These are phyloP conservation scores for Achroia grisella DNA, from an alignment of 1,140 invertebrate genomes.

Conservation along the genomic window DNA sequence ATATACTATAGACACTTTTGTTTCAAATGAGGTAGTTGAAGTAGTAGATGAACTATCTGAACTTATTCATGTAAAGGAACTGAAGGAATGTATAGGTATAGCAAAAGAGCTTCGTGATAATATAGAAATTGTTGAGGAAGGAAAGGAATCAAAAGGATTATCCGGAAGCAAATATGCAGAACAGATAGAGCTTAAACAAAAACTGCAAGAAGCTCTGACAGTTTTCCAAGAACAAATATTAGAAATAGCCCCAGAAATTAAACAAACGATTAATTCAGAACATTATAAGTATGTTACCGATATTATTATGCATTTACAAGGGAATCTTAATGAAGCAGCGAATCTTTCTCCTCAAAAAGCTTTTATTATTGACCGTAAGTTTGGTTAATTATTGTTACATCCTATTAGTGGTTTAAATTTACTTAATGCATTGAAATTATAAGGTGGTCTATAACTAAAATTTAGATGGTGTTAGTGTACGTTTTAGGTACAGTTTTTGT, in stretches of 20 bases:
- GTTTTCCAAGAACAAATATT: slow-evolving; percentile 8
- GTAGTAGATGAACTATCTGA: slow-evolving; percentile 14
- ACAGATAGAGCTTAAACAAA: slow-evolving; percentile 6
- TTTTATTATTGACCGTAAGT: too few species aligned
- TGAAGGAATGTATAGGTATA: slow-evolving; percentile 17
- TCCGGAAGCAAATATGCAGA: neutral
- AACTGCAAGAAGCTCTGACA: slow-evolving; percentile 11
- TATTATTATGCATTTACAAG: slow-evolving; percentile 18
- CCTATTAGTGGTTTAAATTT: too few species aligned
- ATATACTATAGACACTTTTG: slow-evolving; percentile 25
- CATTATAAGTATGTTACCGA: slow-evolving; percentile 1
- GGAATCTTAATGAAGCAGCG: slow-evolving; percentile 11
- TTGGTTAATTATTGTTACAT: too few species aligned
- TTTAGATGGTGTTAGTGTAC: too few species aligned
- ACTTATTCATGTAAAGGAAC: slow-evolving; percentile 4
- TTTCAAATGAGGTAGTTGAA: slow-evolving; percentile 19
- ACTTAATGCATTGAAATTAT: too few species aligned
- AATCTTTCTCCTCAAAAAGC: too few species aligned
- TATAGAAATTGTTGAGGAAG: slow-evolving; percentile 7
- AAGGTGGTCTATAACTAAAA: too few species aligned
- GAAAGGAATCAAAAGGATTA: slow-evolving; percentile 6
- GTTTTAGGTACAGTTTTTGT: too few species aligned
- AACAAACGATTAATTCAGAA: neutral
- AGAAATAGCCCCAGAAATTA: slow-evolving; percentile 2
- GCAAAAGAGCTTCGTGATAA: slow-evolving; percentile 25